Conservation (phyloP, 2,797 vertebrate genomes). For the Tadarida brasiliensis region DNA sequence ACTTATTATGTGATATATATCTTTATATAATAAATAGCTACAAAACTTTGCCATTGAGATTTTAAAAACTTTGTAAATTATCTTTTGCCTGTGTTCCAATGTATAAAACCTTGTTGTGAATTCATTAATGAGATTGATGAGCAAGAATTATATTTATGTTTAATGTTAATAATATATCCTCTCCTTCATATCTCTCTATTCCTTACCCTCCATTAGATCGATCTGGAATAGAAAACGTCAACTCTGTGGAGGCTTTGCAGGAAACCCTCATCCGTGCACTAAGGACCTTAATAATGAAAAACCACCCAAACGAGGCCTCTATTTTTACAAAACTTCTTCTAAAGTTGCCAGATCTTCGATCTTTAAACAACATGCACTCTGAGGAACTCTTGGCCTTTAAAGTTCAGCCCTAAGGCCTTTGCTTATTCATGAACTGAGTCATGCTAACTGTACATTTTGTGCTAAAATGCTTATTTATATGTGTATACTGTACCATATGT, state of each 20-base stretch:
- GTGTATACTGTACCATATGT: constrained; percentile 78
- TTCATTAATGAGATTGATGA: neutral
- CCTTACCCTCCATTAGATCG: constrained; percentile 90
- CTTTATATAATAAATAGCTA: neutral
- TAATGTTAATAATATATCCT: neutral
- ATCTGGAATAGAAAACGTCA: constrained; percentile 96
- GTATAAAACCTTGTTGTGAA: constrained; percentile 46
- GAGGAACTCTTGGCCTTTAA: constrained; percentile 99
- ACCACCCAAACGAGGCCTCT: constrained; percentile 95
- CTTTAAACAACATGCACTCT: constrained; percentile 99
- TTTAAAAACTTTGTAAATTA: neutral
- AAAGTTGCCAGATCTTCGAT: constrained; percentile 97
- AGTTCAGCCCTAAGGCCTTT: constrained; percentile 93
- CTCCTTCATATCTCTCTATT: neutral
- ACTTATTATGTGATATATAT: neutral
- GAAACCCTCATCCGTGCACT: constrained; percentile 97
- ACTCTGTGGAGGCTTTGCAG: constrained; percentile 96
- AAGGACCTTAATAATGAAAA: constrained; percentile 96
- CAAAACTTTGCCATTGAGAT: neutral
- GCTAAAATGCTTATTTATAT: constrained; percentile 86
- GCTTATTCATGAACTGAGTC: constrained; percentile 80
- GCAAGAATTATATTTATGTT: neutral
- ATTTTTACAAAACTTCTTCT: constrained; percentile 98
- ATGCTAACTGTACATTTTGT: constrained; percentile 84
- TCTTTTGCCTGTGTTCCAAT: constrained; percentile 38